Evolutionary conservation across 2,113 vertebrate genomes (phyloP).

Genomic region (Deroptyus accipitrinus): DNA sequence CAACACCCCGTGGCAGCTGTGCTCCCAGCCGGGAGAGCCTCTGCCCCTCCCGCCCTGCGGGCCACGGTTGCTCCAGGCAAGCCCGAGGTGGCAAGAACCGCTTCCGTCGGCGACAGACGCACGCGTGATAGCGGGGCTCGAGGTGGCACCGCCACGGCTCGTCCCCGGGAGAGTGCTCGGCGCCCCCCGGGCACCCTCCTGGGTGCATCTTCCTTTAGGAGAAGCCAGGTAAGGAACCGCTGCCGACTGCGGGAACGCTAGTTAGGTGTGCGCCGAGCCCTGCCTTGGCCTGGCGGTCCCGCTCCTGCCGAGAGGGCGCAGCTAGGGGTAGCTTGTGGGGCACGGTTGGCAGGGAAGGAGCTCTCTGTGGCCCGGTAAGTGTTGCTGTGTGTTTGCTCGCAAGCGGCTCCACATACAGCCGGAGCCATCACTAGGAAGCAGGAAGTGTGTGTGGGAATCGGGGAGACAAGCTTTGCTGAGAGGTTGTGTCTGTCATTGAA

Average conservation of each 20-base stretch:
- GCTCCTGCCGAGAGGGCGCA: accelerated
- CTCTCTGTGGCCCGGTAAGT: accelerated
- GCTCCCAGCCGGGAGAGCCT: too few relatives aligned
- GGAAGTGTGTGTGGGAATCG: accelerated
- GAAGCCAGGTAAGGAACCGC: accelerated
- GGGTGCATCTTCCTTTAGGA: background rate
- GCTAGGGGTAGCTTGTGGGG: accelerated
- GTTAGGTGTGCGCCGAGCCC: accelerated
- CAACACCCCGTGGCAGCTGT: accelerated
- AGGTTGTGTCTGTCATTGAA: accelerated
- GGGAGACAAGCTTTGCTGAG: background rate
- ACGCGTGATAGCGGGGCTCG: accelerated
- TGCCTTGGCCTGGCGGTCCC: accelerated
- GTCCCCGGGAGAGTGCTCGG: accelerated
- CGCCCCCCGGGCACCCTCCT: accelerated
- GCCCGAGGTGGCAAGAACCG: accelerated
- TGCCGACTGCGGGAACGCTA: accelerated
- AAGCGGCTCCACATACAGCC: accelerated
- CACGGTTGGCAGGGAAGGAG: accelerated
- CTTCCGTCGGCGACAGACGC: accelerated
- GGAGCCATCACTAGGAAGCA: accelerated
- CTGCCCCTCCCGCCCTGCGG: too few relatives aligned
- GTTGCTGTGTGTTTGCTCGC: accelerated
- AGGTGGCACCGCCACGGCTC: accelerated
- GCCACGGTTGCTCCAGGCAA: accelerated